Percentiles rank a stretch among this genome's conserved stretches.
These are phyloP conservation scores for Tetrao urogallus DNA, from an alignment of 2,113 vertebrate genomes.

Conservation along the genomic window DNA sequence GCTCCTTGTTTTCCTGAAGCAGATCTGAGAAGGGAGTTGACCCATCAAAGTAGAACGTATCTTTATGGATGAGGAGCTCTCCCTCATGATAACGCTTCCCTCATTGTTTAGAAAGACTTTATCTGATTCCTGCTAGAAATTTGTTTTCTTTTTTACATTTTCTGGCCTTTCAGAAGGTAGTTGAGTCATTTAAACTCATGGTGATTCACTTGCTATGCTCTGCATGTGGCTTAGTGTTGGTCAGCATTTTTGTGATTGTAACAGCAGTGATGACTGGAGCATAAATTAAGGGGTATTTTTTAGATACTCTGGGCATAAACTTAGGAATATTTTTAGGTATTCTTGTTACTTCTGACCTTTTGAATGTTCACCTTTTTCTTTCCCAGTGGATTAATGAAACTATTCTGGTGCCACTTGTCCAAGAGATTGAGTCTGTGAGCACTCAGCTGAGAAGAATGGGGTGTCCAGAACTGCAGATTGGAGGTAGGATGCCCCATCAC, in stretches of 20 bases:
- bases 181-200: neutral
- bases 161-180: neutral
- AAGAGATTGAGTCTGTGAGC: conserved; percentile 92
- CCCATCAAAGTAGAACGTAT: neutral
- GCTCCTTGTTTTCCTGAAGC: neutral
- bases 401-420: conserved; percentile 91
- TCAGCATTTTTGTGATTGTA: neutral
- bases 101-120: neutral
- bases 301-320: neutral
- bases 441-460: conserved; percentile 93
- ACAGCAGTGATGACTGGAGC: too few relatives aligned
- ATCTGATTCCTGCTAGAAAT: neutral
- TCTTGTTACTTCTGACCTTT: neutral
- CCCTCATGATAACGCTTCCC: rapidly evolving
- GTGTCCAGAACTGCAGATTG: conserved; percentile 93
- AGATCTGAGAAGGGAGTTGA: neutral
- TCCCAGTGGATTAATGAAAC: conserved; percentile 96
- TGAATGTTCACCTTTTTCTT: neutral
- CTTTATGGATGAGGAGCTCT: neutral
- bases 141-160: neutral
- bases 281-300: rapidly evolving
- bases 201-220: neutral
- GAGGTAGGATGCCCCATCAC: conserved; percentile 79
- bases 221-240: neutral
- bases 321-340: rapidly evolving